Base-by-base conservation (phyloP, 1,140 invertebrate genomes). In the Drosophila persimilis region DNA sequence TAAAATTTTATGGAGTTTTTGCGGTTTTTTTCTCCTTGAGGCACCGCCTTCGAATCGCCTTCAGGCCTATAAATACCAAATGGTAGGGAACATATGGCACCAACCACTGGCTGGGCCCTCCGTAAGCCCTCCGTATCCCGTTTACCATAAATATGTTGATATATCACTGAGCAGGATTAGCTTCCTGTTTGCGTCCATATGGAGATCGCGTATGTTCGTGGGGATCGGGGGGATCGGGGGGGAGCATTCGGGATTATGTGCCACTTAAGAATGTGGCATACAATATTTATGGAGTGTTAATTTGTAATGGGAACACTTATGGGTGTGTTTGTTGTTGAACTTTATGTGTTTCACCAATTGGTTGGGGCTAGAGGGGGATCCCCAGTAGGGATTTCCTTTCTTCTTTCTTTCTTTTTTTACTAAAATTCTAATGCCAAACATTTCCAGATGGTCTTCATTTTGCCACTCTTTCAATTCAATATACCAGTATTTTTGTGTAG, bases 81-180 rank as follows among this genome's bases (percentile, higher is more conserved):
- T 50, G 47, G 50, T 83, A 77, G 77, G 47, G 50, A 88, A 77
- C 78, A 88, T 88, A 83, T 86, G 83, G 75, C 29, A 20, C 15
- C 60, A 72, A 69, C 73, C 80, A 84, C 80, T 46, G 72, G 48
- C 75, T 66, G 67, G 45, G 41, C 47, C 50, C 45, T 46, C 35
- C 60, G 17, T 81, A 79, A 86, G 73, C 78, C 83, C 71, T 56
- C 72, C 83, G 83, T 78, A 88, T 89, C 84, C 11, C 78, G 66
- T 88, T 88, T 89, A 89, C 83, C 83, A 88, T 88, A 88, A 88
- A 88, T 88, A 88, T 88, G 83, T 88, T 88, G 83, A 88, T 88
- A 88, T 88, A 88, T 88, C 83, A 77, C 83, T 83, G 83, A 74
- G 84, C 84, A 83, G 83, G 83, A 88, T 88, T 88, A 88, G 83